These are phyloP conservation scores for Nomia melanderi DNA, from an alignment of 1,140 invertebrate genomes.

Conservation along the genomic window DNA sequence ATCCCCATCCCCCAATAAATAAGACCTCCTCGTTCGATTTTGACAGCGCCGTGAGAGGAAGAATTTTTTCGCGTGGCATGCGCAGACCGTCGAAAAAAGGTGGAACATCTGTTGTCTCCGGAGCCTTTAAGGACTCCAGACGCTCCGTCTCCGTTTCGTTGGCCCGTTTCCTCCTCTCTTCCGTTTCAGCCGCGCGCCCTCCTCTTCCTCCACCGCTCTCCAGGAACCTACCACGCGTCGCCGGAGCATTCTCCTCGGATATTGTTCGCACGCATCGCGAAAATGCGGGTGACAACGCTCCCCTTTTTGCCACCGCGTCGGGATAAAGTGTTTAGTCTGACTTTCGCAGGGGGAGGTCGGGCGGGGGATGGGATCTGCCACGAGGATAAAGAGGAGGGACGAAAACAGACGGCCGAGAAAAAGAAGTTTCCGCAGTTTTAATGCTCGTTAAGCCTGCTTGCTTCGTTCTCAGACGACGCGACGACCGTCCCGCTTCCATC, in stretches of 20 bases:
- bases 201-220: neutral
- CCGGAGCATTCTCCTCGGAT: too few species aligned
- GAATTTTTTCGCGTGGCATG: conserved; percentile 58
- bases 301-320: conserved; percentile 34
- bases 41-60: conserved; percentile 50
- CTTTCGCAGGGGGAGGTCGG: neutral
- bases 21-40: conserved; percentile 56
- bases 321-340: conserved; percentile 61
- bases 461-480: conserved; percentile 27
- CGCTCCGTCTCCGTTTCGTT: conserved; percentile 22
- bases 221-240: too few species aligned
- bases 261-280: conserved; percentile 57
- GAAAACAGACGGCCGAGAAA: neutral
- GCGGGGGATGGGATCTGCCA: too few species aligned
- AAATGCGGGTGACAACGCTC: conserved; percentile 28
- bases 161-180: conserved; percentile 19
- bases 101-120: conserved; percentile 54
- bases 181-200: neutral
- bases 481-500: too few species aligned
- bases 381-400: too few species aligned
- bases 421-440: conserved; percentile 40
- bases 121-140: conserved; percentile 48
- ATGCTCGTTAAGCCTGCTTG: conserved; percentile 43
- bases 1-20: conserved; percentile 62
- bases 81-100: conserved; percentile 43